Percentiles rank a stretch among this genome's conserved stretches.
Evolutionary conservation across 2,113 vertebrate genomes (phyloP).

Genomic region (Ramphastos sulfuratus): DNA sequence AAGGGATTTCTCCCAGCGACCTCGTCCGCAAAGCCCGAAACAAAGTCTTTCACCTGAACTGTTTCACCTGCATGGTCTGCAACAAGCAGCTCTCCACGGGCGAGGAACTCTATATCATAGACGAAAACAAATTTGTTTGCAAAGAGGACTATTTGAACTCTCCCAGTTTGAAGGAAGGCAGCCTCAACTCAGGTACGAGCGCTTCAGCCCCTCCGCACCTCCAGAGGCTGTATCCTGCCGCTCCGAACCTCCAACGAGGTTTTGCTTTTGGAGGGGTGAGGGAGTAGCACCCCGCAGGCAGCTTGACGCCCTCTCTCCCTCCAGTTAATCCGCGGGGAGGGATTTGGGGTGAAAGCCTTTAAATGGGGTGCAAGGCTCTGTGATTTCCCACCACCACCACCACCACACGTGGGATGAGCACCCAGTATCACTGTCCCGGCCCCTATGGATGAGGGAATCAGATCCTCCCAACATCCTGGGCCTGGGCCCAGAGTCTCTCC

Average conservation of each 20-base stretch:
- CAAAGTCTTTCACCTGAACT: constrained; percentile 98
- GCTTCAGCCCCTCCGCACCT: background rate
- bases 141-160: constrained; percentile 95
- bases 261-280: background rate
- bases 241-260: background rate
- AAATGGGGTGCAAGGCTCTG: background rate
- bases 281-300: background rate
- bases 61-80: constrained; percentile 98
- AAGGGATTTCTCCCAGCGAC: constrained; percentile 96
- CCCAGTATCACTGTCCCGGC: background rate
- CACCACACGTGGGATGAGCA: background rate
- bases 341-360: background rate
- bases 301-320: background rate
- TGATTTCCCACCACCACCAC: background rate
- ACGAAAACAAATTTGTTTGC: constrained; percentile 98
- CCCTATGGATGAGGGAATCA: background rate
- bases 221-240: background rate
- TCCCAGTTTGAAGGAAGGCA: constrained; percentile 89
- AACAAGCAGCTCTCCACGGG: constrained; percentile 99
- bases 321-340: background rate
- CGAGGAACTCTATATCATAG: constrained; percentile 96
- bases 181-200: constrained; percentile 92
- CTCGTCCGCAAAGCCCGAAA: constrained; percentile 94
- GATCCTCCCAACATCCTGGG: background rate
- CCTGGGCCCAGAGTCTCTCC: background rate